Percentiles rank a stretch among this genome's conserved stretches.
Conservation (phyloP, 2,113 vertebrate genomes). For the Leucopsar rothschildi region DNA sequence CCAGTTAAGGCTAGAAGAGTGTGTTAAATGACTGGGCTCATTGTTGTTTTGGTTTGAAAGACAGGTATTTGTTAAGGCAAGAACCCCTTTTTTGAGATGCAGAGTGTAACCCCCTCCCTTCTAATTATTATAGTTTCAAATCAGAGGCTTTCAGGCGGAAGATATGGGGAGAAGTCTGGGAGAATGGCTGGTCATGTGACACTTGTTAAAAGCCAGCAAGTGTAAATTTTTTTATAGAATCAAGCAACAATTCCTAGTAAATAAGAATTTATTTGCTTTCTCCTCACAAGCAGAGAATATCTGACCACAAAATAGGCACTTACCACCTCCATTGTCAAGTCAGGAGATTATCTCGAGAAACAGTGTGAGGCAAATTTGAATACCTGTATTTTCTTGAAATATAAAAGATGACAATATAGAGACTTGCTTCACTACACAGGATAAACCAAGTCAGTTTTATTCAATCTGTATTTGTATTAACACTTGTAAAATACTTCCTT, state of each 20-base stretch:
- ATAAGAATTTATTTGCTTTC: not conserved
- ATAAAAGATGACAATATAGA: not conserved
- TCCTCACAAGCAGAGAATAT: not conserved
- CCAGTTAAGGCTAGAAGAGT: not conserved
- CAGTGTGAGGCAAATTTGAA: not conserved
- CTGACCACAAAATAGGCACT: not conserved
- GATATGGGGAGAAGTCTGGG: not conserved
- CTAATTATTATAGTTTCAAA: no score
- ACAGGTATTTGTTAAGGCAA: no score
- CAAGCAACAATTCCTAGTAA: not conserved
- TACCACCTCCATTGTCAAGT: not conserved
- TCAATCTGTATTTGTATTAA: not conserved
- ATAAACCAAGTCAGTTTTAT: not conserved
- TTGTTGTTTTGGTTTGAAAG: no score
- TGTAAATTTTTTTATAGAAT: not conserved
- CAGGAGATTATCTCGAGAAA: not conserved
- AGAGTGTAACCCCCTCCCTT: no score
- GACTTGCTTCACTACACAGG: not conserved
- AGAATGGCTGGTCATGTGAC: not conserved
- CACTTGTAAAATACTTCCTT: not conserved
- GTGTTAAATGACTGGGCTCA: not conserved
- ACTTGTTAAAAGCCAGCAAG: not conserved
- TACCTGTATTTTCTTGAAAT: not conserved
- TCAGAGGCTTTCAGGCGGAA: no score
- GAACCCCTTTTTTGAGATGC: no score